Base-by-base conservation (phyloP, 2,888 invertebrate species). In the Candidula unifasciata region DNA sequence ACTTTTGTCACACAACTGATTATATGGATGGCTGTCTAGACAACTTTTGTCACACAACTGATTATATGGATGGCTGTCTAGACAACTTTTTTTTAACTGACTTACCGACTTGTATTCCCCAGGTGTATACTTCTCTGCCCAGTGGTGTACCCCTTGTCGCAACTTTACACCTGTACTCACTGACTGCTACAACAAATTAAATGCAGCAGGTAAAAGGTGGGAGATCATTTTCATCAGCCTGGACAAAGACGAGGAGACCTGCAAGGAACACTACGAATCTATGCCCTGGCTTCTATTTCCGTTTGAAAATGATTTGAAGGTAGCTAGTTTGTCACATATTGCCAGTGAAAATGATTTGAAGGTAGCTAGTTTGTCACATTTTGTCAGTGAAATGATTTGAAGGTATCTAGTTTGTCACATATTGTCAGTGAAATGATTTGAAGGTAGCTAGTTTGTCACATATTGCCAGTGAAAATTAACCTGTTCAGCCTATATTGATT, bases 171-270 rank as follows among this genome's bases (percentile, higher is more conserved):
- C 94, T 3, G 85, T 24, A 33, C 74, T 94, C 57, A 91, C 88
- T 35, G 92, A 94, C 57, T 94, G 94, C 88, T 94, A 95, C 89
- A 91, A 92, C 3, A 91, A 92, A 69, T 69, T 88, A 74, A 91
- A 93, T 69, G 89, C 89, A 6, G 79, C 87, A 18, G 92, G 89
- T 18, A 89, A 90, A 27, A 90, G 90, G 3, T 91, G 95, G 85
- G 94, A 95, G 89, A 91, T 95, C n/a, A 92, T 95, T 24, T 95
- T 95, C 88, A 92, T 95, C 35, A 94, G 94, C 54, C 93, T 94
- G 66, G 95, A 95, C 87, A 89, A 93, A 27, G 90, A 92, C 73
- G 92, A 93, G 71, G 91, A 89, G 3, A 90, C 90, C 21, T 93
- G 94, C 86, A 89, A 92, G 24, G 90, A 89, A n/a, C 95, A 95